Base-by-base conservation (phyloP, 2,797 vertebrate genomes). In the Saxicola maurus region DNA sequence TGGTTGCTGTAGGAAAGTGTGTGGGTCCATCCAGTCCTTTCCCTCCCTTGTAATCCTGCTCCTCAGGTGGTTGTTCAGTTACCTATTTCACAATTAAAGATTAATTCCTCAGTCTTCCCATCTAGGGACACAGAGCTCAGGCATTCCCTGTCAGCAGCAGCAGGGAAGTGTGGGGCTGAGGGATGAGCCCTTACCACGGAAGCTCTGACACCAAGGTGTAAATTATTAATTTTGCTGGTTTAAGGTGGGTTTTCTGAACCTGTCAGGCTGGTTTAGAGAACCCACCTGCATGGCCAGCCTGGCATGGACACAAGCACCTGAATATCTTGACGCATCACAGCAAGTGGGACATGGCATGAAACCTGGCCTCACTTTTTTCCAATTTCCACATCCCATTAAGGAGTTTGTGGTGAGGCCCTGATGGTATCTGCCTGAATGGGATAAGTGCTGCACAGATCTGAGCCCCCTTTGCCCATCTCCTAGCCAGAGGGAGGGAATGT, bases 101-200 rank as follows among this genome's bases (percentile, higher is more conserved):
- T 52, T 45, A 53, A 68, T 72, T 56, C 33, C 13, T 87, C 33
- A 19, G n/a, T 75, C 16, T 57, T 76, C 48, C 59, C 5, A 3
- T 11, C 12, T 23, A 35, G 35, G 18, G 27, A n/a, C 38, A 53
- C 0, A 13, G 51, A 28, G 17, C 23, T 56, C n/a, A 24, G 25
- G 28, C 17, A 1, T 18, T 8, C 13, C 4, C 35, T 30, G 20
- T 33, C 53, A 67, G 17, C 62, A 1, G 2, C 62, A 45, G 59
- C 0, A 0, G 24, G 12, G 30, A 17, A 30, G 31, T 20, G 46
- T 0, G 0, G 28, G 23, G 33, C 24, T 49, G 71, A 89, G 33
- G 42, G 30, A 69, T 3, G 2, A 7, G 24, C 6, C 5, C 7
- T 52, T 61, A 45, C 43, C 0, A 0, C 28, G 27, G 38, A 57